Base-by-base conservation (phyloP, 2,888 invertebrate species). In the Calliopum simillimum region DNA sequence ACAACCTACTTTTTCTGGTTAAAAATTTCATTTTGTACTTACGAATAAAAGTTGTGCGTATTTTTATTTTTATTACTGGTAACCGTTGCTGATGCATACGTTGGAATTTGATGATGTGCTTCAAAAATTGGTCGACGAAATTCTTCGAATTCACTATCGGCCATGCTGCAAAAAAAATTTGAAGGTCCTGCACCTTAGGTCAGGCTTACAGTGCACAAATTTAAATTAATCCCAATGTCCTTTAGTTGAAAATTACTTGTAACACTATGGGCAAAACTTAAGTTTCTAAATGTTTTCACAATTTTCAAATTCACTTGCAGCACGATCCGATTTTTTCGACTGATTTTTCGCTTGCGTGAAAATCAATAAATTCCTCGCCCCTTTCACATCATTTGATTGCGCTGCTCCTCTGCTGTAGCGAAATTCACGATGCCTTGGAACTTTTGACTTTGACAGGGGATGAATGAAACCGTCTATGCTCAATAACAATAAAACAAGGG, bases 111-210 rank as follows among this genome's bases (percentile, higher is more conserved):
- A 82, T 95, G 94, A 87, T 94, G 95, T 86, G 92, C 92, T 77
- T 83, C 83, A 73, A 83, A 83, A 67, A 82, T 80, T 75, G 83
- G 83, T 82, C 93, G 92, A 82, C 93, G 92, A 88, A 96, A 95
- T 90, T 96, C 94, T 88, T 96, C 96, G 88, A 94, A 96, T 88
- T 96, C 96, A 86, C 92, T 93, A 89, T 96, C 96, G 82, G 95
- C 96, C 96, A 96, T 96, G 77, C 66, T 76, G 74, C 49, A 68
- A 65, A 47, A 66, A 64, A 51, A 59, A 51, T 53, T n/a, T n/a
- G n/a, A 66, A 63, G 64, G 47, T 47, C 33, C 8, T n/a, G n/a
- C 33, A 5, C 8, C 8, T 33, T 6, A 8, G 33, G 33, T 8
- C 8, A 8, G 33, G 8, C 33, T 8, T 33, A 8, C 5, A 8